These are phyloP conservation scores for Nemopilema nomurai DNA, from an alignment of 30 jellyfish, hydroid and myxozoan species.

Conservation along the genomic window DNA sequence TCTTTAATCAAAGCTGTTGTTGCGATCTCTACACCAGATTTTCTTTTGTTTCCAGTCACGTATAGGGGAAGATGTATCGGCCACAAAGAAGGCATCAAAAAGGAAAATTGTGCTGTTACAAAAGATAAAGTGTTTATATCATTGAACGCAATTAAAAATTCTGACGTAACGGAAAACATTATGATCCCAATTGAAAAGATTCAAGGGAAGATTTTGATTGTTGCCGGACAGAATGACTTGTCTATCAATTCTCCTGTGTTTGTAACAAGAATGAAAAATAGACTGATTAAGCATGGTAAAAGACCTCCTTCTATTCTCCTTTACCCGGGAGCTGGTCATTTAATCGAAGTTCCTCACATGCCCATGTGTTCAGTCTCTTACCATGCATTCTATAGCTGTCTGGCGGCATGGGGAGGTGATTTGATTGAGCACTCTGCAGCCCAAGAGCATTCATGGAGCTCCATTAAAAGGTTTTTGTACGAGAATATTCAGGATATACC, in stretches of 20 bases:
- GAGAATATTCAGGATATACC: too few relatives aligned
- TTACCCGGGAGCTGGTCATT: too few relatives aligned
- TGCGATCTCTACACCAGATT: slow-evolving; percentile 24
- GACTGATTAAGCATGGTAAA: too few relatives aligned
- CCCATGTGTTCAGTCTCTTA: slow-evolving; percentile 58
- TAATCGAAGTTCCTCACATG: too few relatives aligned
- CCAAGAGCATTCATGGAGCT: slow-evolving; percentile 76
- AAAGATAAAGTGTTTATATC: slow-evolving; percentile 4
- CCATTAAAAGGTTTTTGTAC: too few relatives aligned
- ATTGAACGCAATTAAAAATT: background rate
- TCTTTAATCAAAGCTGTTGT: slow-evolving; percentile 36
- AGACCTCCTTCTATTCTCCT: too few relatives aligned
- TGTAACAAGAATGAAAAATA: slow-evolving; percentile 22
- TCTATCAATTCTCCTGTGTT: background rate
- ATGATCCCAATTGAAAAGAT: slow-evolving; percentile 48
- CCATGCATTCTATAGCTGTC: slow-evolving; percentile 1
- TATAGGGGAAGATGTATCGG: slow-evolving; percentile 20
- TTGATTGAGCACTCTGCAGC: slow-evolving; percentile 63
- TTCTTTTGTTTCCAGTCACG: background rate
- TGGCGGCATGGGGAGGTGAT: slow-evolving; percentile 63
- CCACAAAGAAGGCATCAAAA: background rate
- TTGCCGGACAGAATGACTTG: slow-evolving; percentile 44
- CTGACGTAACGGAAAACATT: background rate
- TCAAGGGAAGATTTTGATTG: slow-evolving; percentile 9
- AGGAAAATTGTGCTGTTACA: background rate